A percentile compares a stretch with the other conserved stretches of the same genome.
Evolutionary conservation across 2,888 invertebrate species (phyloP).

Genomic region (Therioaphis trifolii): DNA sequence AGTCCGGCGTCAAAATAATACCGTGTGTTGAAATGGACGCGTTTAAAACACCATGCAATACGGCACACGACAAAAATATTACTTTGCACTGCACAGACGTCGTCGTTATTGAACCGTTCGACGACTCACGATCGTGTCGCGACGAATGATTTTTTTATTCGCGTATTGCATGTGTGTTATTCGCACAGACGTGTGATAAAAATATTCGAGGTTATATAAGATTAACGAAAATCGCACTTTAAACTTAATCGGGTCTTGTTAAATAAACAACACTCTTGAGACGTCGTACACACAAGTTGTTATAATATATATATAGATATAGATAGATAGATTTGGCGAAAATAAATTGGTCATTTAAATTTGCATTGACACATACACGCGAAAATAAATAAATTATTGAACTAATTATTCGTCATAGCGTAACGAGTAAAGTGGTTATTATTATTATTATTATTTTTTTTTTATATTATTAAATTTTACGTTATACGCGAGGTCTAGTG

Average conservation of each 20-base stretch:
- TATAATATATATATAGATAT: too few relatives aligned
- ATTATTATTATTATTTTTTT: too few relatives aligned
- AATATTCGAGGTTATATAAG: background rate
- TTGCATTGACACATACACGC: background rate
- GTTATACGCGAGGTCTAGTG: background rate
- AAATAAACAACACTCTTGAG: conserved; percentile 46
- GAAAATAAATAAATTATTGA: background rate
- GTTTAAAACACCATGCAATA: too few relatives aligned
- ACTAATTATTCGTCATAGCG: background rate
- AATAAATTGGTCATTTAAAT: background rate
- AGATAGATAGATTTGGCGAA: background rate
- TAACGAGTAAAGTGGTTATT: background rate
- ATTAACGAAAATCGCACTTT: conserved; percentile 13
- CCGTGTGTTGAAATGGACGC: too few relatives aligned
- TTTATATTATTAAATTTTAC: background rate
- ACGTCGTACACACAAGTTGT: background rate
- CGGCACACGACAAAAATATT: too few relatives aligned
- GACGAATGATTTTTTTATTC: too few relatives aligned
- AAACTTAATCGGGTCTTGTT: conserved; percentile 22
- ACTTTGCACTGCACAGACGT: too few relatives aligned
- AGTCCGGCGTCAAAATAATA: background rate
- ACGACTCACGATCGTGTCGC: too few relatives aligned
- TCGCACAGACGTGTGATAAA: background rate
- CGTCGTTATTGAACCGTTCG: too few relatives aligned
- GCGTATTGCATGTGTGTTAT: too few relatives aligned